phyloP scores from a whole-genome alignment of 2,888 invertebrate genomes.

The Notodonta ziczac region DNA sequence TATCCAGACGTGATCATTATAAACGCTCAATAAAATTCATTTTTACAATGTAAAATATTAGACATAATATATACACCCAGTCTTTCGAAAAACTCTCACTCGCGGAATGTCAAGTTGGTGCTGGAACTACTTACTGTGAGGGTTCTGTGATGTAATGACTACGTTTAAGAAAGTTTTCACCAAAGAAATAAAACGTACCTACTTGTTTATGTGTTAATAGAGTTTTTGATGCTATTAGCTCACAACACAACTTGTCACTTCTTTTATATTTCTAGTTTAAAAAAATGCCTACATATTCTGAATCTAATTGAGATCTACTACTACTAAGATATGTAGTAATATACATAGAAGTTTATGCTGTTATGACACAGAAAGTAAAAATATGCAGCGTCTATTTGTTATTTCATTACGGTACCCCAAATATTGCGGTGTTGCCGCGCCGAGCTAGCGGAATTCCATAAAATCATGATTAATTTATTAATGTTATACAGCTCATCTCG shows the following conservation, averaged over 20 bases:
- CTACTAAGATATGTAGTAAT: no score
- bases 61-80: slow-evolving; percentile 26
- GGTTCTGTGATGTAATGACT: slow-evolving; percentile 21
- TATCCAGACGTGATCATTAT: not conserved
- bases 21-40: slow-evolving; percentile 21
- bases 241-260: no score
- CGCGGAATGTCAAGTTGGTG: slow-evolving; percentile 6
- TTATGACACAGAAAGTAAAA: slow-evolving; percentile 3
- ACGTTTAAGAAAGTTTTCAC: no score
- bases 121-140: not conserved
- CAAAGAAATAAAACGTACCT: no score
- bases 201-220: no score
- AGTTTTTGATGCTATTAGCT: no score
- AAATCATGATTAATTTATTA: slow-evolving; percentile 83
- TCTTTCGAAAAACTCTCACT: slow-evolving; percentile 29
- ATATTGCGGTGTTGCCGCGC: slow-evolving; percentile 47
- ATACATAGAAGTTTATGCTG: no score
- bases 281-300: no score
- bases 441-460: slow-evolving; percentile 78
- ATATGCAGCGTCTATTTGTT: no score
- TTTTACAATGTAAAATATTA: slow-evolving; percentile 23
- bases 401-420: slow-evolving; percentile 39
- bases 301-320: no score
- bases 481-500: slow-evolving; percentile 73
- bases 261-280: no score